Conservation (phyloP, 2,113 vertebrate genomes). For the Telmatochromis sp. region DNA sequence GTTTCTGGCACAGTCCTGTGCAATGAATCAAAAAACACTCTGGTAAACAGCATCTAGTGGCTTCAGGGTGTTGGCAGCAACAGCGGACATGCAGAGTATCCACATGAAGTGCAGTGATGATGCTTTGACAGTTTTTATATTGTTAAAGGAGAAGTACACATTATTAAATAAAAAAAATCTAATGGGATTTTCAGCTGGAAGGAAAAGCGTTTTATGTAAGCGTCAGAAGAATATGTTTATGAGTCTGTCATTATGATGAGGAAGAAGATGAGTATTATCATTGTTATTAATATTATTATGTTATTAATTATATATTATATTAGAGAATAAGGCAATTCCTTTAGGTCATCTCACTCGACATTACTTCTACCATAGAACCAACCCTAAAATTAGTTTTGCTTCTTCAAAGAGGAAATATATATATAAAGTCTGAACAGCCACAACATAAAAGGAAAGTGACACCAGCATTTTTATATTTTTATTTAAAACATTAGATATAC, state of each 20-base stretch:
- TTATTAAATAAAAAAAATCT: background rate
- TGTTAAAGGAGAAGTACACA: background rate
- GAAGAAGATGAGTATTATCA: background rate
- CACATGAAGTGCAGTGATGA: background rate
- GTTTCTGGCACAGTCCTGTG: background rate
- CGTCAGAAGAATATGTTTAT: background rate
- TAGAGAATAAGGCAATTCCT: background rate
- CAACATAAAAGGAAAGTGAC: background rate
- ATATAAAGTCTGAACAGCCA: background rate
- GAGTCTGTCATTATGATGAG: background rate
- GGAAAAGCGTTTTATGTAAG: background rate
- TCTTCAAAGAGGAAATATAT: background rate
- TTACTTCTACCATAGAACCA: background rate
- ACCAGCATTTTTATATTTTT: background rate
- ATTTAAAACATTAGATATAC: background rate
- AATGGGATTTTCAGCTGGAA: background rate
- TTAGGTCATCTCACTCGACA: background rate
- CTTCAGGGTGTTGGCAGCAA: background rate
- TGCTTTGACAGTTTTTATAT: background rate
- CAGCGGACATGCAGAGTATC: background rate
- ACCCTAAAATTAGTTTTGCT: background rate
- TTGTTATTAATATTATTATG: background rate
- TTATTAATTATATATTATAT: background rate
- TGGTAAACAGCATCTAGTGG: background rate
- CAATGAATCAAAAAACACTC: background rate